Evolutionary conservation across 30 jellyfish, hydroid and myxozoan species (phyloP), one percentile per base, ranked within the genome.

Genomic region (Rhopilema esculentum): DNA sequence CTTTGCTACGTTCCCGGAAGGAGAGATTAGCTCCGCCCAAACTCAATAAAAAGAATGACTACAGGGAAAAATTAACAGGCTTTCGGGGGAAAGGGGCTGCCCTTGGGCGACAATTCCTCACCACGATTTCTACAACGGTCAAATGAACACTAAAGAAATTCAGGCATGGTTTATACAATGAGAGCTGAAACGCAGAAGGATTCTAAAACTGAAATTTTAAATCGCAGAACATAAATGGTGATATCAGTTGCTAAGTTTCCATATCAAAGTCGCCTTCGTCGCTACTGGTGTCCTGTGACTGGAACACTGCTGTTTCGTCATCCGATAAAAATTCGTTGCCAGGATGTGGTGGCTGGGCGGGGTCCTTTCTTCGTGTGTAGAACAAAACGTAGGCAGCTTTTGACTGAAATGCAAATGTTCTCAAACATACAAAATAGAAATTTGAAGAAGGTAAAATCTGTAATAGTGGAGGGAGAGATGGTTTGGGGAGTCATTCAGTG

Each of bases 341-440:
- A 20, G 91, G 93, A 67, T 78, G 87, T 32, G 81, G 86, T n/a
- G 95, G 98, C 49, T 75, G 97, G 64, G 88, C 79, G n/a, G 99
- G 99, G 88, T 94, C 99, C 22, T 72, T 92, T 7, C 99, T 82
- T 72, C 99, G 81, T 29, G 95, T 79, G 80, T 94, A 94, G 86
- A 94, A 94, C 75, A 94, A 66, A 31, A 94, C 90, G 67, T 94
- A 94, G 28, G 99, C 99, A 2, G 99, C 97, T 69, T 94, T 94
- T 76, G 99, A 89, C 99, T 94, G 87, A 31, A 72, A 73, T 22
- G 6, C 12, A 12, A 40, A 40, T 12, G 57, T 12, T 40, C 12
- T 40, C 6, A 21, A 29, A 68, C 86, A 91, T 31, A 33, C 63
- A 33, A 20, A 27, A 26, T 16, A 33, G 0, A 21, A 1, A 6